These are phyloP conservation scores for Phyllostomus discolor DNA, from an alignment of 2,113 vertebrate genomes.

Conservation along the genomic window DNA sequence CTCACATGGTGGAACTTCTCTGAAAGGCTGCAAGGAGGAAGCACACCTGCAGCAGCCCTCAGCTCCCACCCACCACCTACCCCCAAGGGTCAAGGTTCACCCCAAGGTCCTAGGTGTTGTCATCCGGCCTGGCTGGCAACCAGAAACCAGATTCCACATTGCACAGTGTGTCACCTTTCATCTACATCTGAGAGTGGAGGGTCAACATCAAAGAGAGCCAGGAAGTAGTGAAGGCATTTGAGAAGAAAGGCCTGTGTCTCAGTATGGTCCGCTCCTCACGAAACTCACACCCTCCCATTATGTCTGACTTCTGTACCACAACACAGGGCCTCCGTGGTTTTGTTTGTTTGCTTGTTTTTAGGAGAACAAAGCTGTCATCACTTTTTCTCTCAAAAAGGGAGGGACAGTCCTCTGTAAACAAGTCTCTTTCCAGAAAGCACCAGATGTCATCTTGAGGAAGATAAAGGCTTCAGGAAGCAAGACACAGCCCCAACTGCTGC, in stretches of 20 bases:
- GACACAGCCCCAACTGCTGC: not conserved
- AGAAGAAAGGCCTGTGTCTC: not conserved
- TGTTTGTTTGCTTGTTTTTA: not conserved
- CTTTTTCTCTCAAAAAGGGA: not conserved
- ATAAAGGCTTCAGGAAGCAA: not conserved
- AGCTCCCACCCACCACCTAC: not conserved
- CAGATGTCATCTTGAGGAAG: not conserved
- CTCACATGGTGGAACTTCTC: not conserved
- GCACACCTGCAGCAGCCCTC: not conserved
- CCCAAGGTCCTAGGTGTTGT: not conserved
- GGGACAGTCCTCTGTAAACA: not conserved
- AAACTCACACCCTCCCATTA: not conserved
- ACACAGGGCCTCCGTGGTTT: accelerated
- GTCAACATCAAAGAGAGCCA: not conserved
- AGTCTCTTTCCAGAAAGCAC: not conserved
- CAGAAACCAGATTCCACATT: not conserved
- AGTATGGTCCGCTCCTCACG: accelerated
- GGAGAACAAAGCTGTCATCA: not conserved
- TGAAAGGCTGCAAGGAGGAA: not conserved
- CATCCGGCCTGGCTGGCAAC: not conserved
- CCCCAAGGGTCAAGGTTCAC: not conserved
- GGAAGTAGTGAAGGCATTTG: not conserved
- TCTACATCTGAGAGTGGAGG: not conserved
- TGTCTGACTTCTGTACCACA: not conserved
- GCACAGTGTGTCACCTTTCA: not conserved